Evolutionary conservation across 1,140 invertebrate species (phyloP), one percentile per base, ranked within the genome.

Genomic region (Tachypleus tridentatus): DNA sequence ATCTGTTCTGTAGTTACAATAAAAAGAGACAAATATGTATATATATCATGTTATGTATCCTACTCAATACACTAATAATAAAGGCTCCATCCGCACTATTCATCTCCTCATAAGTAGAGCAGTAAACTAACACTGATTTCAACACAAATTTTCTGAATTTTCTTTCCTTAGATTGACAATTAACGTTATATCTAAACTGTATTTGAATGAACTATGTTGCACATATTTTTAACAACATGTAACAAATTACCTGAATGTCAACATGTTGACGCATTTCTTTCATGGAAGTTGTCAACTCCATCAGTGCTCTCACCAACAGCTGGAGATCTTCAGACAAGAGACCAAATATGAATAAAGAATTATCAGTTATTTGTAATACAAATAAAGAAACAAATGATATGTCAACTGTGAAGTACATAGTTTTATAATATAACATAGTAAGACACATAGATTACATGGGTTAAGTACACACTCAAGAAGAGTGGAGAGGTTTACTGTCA

Each of bases 181-280:
- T 29, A 29, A 29, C 29, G 29, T 29, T 29, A 29, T 29, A 29
- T 63, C 49, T 56, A 52, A 64, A 7, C 29, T 29, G 50, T 52
- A 29, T 47, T 9, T 48, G n/a, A 9, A 47, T 4, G 6, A 1
- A 10, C 11, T 48, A 47, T 48, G 29, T 54, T 54, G 49, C 54
- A 53, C 54, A 10, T 6, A 48, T 29, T 3, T 8, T 5, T 54
- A 54, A 51, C 48, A 8, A 50, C 51, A 5, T 48, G 63, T 65
- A 64, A 60, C 64, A 61, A 69, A 56, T 64, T 66, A 70, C 70
- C 56, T 72, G 72, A 66, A 59, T 59, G 29, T 64, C 9, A 58
- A 64, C 61, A 29, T 69, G 57, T 54, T 61, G 53, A 57, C 64
- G 57, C 64, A 70, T 63, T 64, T 67, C 64, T 63, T 65, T 68